Base-by-base conservation (phyloP, 1,140 invertebrate species). In the Nasonia longicornis region DNA sequence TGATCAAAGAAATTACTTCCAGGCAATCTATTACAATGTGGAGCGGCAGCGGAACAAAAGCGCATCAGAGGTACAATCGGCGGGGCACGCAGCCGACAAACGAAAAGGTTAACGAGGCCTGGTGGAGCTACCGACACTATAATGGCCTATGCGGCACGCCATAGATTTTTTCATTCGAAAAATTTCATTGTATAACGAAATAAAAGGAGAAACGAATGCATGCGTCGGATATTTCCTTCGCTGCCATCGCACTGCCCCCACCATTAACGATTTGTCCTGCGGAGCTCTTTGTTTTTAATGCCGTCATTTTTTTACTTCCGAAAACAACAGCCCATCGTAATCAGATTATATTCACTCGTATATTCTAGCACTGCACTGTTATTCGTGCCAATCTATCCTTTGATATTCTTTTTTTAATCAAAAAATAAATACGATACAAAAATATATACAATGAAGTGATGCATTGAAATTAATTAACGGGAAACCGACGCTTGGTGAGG, bases 11-110 rank as follows among this genome's bases (percentile, higher is more conserved):
- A 77, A 70, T 77, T 69, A 69, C 76, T 77, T 69, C 76, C 76
- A 69, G 66, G 76, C 76, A 77, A 77, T 77, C 76, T 77, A 77
- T 77, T 77, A 77, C 76, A 69, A 48, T 69, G 76, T 64, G 7
- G 1, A 69, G 38, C 26, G 31, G 22, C 20, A 58, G 16, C 16
- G 66, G 42, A 77, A 77, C 76, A 77, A 77, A 69, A 69, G 76
- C n/a, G 76, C 64, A 77, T 77, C 66, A 63, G 14, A 4, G 26
- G 73, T 29, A 31, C 31, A 31, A 38, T 66, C 58, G 75, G 10
- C 31, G 75, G 10, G 20, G 38, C n/a, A 22, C 0, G 42, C 22
- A 22, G 10, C 16, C 67, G 74, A 66, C 74, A 77, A 77, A 69
- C 38, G 66, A 77, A 77, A 77, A 69, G 76, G 76, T 77, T 69